phyloP scores from a whole-genome alignment of 2,113 vertebrate genomes.

The Stictonetta naevosa region DNA sequence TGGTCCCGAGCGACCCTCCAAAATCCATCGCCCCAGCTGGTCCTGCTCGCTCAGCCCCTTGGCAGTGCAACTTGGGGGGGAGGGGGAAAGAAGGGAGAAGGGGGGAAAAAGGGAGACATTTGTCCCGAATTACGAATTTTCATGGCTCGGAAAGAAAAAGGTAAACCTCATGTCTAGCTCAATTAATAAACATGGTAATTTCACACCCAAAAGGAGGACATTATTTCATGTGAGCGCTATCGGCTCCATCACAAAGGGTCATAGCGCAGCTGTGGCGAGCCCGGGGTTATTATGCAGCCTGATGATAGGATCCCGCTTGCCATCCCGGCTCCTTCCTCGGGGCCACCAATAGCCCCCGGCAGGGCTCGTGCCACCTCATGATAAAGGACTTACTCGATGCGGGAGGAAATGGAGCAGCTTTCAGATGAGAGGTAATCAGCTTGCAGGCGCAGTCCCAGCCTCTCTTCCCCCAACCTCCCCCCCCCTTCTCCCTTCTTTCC shows the following conservation, averaged over 20 bases:
- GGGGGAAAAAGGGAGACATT: slow-evolving; percentile 68
- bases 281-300: slow-evolving; percentile 94
- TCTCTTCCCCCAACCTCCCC: no score
- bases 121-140: slow-evolving; percentile 85
- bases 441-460: slow-evolving; percentile 75
- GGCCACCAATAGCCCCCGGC: slow-evolving; percentile 92
- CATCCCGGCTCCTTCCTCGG: slow-evolving; percentile 86
- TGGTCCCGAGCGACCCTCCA: not conserved
- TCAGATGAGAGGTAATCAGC: slow-evolving; percentile 87
- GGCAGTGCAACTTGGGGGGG: slow-evolving; percentile 57
- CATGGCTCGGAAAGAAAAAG: slow-evolving; percentile 80
- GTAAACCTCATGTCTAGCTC: slow-evolving; percentile 87
- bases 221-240: slow-evolving; percentile 90
- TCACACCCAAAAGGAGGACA: slow-evolving; percentile 90
- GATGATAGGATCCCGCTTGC: slow-evolving; percentile 88
- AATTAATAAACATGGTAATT: slow-evolving; percentile 99
- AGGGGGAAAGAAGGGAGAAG: not conserved
- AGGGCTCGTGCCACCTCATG: slow-evolving; percentile 91
- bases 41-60: slow-evolving; percentile 72
- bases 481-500: slow-evolving; percentile 1
- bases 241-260: slow-evolving; percentile 95
- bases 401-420: slow-evolving; percentile 85
- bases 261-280: slow-evolving; percentile 94
- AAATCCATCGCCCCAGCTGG: slow-evolving; percentile 12
- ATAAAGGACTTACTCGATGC: slow-evolving; percentile 97